These are phyloP conservation scores for Maniola hyperantus DNA, from an alignment of 2,888 invertebrate species.

Conservation along the genomic window DNA sequence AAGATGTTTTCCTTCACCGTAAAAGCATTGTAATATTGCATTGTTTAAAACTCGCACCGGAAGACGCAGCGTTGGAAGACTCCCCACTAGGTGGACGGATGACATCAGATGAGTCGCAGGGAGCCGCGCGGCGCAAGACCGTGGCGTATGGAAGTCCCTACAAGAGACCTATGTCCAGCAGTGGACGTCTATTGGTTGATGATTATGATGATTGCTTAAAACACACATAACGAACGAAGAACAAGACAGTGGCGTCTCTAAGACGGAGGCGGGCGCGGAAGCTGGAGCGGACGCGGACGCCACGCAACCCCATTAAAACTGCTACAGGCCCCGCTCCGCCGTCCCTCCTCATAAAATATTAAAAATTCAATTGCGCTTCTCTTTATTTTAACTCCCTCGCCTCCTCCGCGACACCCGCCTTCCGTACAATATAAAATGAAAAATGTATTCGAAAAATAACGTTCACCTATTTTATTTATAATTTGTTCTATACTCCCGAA, in stretches of 20 bases:
- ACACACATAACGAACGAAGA: no score
- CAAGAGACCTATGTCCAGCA: no score
- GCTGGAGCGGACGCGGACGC: conserved; percentile 42
- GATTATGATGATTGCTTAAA: no score
- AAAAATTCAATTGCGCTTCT: conserved; percentile 83
- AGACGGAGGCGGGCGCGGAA: conserved; percentile 34
- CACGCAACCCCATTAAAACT: conserved; percentile 77
- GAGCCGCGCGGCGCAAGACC: no score
- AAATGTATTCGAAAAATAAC: conserved; percentile 81
- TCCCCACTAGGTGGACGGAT: no score
- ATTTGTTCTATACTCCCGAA: conserved; percentile 63
- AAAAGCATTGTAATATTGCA: no score
- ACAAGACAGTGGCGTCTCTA: not conserved
- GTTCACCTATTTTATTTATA: conserved; percentile 78
- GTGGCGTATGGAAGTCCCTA: no score
- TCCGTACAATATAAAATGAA: conserved; percentile 80
- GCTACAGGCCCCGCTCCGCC: conserved; percentile 60
- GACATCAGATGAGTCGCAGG: no score
- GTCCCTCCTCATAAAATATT: conserved; percentile 83
- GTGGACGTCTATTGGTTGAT: no score
- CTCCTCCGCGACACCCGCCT: conserved; percentile 65
- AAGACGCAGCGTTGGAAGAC: no score
- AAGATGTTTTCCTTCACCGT: no score
- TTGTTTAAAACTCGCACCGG: no score
- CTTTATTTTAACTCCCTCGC: conserved; percentile 81